These are phyloP conservation scores for Noctilio leporinus DNA, from an alignment of 2,113 vertebrate species.

Conservation along the genomic window DNA sequence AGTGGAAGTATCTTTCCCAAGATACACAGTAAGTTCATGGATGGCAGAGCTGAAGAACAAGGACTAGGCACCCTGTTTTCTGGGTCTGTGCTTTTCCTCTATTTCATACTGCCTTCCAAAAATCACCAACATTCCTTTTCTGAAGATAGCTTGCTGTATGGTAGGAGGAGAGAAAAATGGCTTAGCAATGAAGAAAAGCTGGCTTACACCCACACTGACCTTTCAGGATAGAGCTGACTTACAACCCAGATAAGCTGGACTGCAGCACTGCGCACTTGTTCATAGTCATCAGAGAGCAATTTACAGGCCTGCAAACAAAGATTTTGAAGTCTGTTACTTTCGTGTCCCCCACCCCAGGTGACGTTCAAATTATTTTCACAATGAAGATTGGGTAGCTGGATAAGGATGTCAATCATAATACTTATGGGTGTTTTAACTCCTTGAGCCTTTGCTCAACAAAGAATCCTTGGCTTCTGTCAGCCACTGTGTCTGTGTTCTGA, in stretches of 20 bases:
- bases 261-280: slow-evolving; percentile 96
- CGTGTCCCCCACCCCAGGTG: background rate
- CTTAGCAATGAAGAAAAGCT: background rate
- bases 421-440: background rate
- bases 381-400: background rate
- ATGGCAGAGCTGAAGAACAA: background rate
- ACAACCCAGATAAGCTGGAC: slow-evolving; percentile 97
- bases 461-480: background rate
- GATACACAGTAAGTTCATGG: background rate
- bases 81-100: background rate
- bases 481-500: background rate
- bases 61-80: background rate
- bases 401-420: slow-evolving; percentile 25
- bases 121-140: background rate
- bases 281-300: slow-evolving; percentile 92
- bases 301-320: slow-evolving; percentile 87
- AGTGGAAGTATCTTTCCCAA: background rate
- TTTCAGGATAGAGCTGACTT: slow-evolving; percentile 95
- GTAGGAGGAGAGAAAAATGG: background rate
- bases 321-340: background rate
- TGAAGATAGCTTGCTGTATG: background rate
- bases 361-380: slow-evolving; percentile 37
- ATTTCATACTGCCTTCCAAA: background rate
- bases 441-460: background rate
- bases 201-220: slow-evolving; percentile 76